Evolutionary conservation across 2,113 vertebrate species (phyloP).

Genomic region (Apus apus): DNA sequence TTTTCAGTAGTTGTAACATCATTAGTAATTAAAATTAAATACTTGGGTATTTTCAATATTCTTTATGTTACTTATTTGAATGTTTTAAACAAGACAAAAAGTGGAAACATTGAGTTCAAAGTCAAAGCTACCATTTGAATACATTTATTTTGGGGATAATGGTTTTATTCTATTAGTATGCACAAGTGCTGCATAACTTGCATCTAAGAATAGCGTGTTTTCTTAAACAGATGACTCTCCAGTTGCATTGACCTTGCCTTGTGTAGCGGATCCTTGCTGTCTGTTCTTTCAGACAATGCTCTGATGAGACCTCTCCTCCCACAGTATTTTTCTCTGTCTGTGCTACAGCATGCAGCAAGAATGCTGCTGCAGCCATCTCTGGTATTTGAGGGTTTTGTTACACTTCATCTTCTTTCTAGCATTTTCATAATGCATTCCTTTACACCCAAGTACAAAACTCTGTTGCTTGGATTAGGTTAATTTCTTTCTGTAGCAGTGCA

Average conservation of each 20-base stretch:
- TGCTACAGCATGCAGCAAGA: conserved; percentile 45
- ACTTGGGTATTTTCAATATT: not conserved
- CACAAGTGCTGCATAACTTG: conserved; percentile 71
- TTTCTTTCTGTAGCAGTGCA: not conserved
- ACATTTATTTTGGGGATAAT: conserved; percentile 52
- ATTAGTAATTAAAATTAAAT: not conserved
- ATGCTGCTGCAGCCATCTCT: conserved; percentile 25
- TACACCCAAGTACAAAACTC: conserved; percentile 1
- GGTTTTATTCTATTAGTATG: conserved; percentile 45
- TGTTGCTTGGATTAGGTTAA: conserved; percentile 6
- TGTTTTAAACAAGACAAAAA: not conserved
- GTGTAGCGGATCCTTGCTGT: conserved; percentile 53
- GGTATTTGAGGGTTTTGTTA: conserved; percentile 55
- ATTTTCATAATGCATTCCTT: conserved; percentile 37
- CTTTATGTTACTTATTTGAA: not conserved
- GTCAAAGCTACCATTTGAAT: not conserved
- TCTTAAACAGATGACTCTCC: conserved; percentile 66
- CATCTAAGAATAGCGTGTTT: conserved; percentile 72
- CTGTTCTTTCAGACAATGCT: conserved; percentile 62
- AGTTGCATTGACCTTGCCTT: conserved; percentile 64
- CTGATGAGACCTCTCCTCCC: conserved; percentile 40
- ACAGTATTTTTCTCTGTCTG: conserved; percentile 27
- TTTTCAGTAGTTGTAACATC: not conserved
- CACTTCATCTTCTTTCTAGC: conserved; percentile 33
- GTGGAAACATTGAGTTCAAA: not conserved